Evolutionary conservation across 2,113 vertebrate genomes (phyloP).

Genomic region (mouse (Mus musculus)): GRCm39 chr1:62387001-62387500

Average conservation of each 20-base stretch:
- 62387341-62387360: slow-evolving; percentile 17
- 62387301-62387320: slow-evolving; percentile 29
- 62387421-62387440: slow-evolving; percentile 11
- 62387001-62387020: background rate
- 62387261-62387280: background rate
- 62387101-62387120: background rate
- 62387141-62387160: background rate
- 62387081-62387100: background rate
- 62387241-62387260: background rate
- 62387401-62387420: slow-evolving; percentile 27
- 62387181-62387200: background rate
- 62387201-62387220: background rate
- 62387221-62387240: background rate
- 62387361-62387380: slow-evolving; percentile 17
- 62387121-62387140: background rate
- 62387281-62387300: slow-evolving; percentile 21
- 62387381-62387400: slow-evolving; percentile 33
- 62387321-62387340: slow-evolving; percentile 24
- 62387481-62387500: background rate
- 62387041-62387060: background rate
- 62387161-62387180: background rate
- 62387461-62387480: background rate
- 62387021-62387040: background rate
- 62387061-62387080: background rate
- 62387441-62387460: slow-evolving; percentile 18